Conservation (phyloP, 1,140 invertebrate species). For the Bombus ignitus region DNA sequence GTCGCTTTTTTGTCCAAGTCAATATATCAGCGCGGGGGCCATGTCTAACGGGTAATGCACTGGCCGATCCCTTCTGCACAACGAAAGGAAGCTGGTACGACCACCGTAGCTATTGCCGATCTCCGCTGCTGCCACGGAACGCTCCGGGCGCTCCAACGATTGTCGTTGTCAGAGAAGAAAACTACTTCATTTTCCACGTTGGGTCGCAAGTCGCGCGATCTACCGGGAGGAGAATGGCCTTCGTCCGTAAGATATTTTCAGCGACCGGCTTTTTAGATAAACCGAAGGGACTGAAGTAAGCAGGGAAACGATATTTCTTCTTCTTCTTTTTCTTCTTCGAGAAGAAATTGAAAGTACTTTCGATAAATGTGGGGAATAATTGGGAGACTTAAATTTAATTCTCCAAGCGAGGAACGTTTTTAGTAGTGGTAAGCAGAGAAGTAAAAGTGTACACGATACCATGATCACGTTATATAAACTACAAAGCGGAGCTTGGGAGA, state of each 20-base stretch:
- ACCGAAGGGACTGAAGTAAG: too few species aligned
- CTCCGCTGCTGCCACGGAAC: constrained; percentile 42
- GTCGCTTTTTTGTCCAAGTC: constrained; percentile 79
- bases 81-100: constrained; percentile 60
- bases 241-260: constrained; percentile 29
- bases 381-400: background rate
- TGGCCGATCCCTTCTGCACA: constrained; percentile 67
- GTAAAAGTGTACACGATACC: background rate
- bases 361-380: background rate
- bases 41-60: constrained; percentile 81
- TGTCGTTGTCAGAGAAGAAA: constrained; percentile 69
- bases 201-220: background rate
- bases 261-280: background rate
- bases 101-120: constrained; percentile 10
- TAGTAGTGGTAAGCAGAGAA: background rate
- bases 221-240: constrained; percentile 32
- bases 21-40: constrained; percentile 81
- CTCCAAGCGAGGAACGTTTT: background rate
- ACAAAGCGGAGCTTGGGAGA: background rate
- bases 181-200: constrained; percentile 69
- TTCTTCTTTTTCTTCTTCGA: too few species aligned
- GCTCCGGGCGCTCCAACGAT: constrained; percentile 61
- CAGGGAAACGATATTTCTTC: background rate
- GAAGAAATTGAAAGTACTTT: background rate
- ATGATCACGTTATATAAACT: background rate